Evolutionary conservation across 1,140 invertebrate genomes (phyloP).

Genomic region (Trichonephila clavata): DNA sequence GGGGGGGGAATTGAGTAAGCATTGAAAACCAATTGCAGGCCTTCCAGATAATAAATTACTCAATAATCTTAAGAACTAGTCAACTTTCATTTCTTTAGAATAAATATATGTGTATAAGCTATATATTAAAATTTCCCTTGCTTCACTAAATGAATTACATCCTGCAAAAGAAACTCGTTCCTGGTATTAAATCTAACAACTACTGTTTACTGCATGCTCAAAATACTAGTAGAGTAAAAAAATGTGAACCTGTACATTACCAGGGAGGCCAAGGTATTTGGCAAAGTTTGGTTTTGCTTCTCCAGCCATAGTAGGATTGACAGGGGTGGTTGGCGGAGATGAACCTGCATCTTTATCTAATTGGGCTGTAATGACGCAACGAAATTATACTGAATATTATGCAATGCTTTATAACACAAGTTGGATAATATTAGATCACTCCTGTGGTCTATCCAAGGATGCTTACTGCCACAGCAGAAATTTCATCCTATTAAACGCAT

Average conservation of each 20-base stretch:
- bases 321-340: conserved; percentile 81
- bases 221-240: conserved; percentile 11
- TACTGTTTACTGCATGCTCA: conserved; percentile 47
- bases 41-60: not conserved
- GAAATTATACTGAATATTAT: conserved; percentile 52
- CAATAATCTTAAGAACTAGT: not conserved
- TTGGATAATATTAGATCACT: conserved; percentile 14
- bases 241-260: conserved; percentile 75
- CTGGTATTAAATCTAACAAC: not conserved
- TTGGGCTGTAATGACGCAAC: conserved; percentile 70
- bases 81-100: no score
- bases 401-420: not conserved
- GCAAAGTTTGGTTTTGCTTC: conserved; percentile 84
- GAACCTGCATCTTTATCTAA: conserved; percentile 74
- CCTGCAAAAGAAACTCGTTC: not conserved
- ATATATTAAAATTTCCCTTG: not conserved
- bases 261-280: conserved; percentile 84
- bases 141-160: not conserved
- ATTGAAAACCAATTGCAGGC: no score
- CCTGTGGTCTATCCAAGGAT: conserved; percentile 67
- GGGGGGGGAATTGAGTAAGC: no score
- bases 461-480: conserved; percentile 19
- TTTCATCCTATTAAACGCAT: not conserved
- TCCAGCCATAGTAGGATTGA: conserved; percentile 79
- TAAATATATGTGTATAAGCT: no score